phyloP scores from a whole-genome alignment of 2,113 vertebrate species.

The Myotis yumanensis region DNA sequence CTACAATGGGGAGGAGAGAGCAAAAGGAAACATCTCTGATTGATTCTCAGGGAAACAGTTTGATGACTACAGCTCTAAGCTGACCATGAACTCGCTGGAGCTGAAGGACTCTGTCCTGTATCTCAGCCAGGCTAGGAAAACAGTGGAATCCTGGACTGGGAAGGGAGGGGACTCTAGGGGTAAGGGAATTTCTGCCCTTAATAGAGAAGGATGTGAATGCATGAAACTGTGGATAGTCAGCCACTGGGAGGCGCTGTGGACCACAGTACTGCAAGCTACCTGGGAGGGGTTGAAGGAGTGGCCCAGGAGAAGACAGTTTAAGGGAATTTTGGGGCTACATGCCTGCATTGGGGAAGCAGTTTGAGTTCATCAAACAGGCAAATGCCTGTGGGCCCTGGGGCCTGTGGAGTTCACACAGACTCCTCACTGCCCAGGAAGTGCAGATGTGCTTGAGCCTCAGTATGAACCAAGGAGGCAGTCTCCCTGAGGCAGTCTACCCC shows the following conservation, averaged over 20 bases:
- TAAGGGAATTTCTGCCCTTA: not conserved
- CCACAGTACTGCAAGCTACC: not conserved
- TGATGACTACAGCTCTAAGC: too few species aligned
- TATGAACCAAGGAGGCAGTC: not conserved
- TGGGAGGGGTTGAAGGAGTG: not conserved
- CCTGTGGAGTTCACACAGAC: not conserved
- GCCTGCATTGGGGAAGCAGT: not conserved
- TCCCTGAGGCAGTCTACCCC: not conserved
- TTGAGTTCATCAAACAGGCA: not conserved
- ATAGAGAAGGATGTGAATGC: not conserved
- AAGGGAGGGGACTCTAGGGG: not conserved
- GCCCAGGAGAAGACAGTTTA: not conserved
- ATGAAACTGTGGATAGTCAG: not conserved
- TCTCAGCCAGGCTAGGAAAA: not conserved
- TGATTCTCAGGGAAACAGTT: not conserved
- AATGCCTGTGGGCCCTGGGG: not conserved
- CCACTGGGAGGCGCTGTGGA: not conserved
- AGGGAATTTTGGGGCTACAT: not conserved
- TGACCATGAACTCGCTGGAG: not conserved
- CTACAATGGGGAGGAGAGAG: accelerated
- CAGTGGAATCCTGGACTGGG: not conserved
- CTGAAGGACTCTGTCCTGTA: too few species aligned
- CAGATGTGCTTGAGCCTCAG: not conserved
- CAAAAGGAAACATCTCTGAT: accelerated
- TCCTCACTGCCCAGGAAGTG: not conserved